Percentiles rank a stretch among this genome's conserved stretches.
These are phyloP conservation scores for Oscheius sp. DNA, from an alignment of 2,888 invertebrate genomes.

Conservation along the genomic window DNA sequence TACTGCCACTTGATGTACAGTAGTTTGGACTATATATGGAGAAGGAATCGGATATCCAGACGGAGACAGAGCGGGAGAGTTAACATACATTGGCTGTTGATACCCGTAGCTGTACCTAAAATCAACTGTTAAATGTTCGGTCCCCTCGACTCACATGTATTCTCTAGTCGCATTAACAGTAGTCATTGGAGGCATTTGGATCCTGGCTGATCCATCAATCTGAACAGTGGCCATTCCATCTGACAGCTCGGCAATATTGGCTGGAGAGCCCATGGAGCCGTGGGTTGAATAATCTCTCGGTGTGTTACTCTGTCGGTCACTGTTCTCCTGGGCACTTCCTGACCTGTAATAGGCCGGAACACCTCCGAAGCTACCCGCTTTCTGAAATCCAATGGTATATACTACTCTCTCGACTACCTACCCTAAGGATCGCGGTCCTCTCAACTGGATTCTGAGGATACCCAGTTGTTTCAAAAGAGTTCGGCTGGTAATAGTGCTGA, in stretches of 20 bases:
- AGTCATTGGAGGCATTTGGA: constrained; percentile 13
- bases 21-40: constrained; percentile 23
- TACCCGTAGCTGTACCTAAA: constrained; percentile 23
- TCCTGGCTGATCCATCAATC: background rate
- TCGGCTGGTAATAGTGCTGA: background rate
- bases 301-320: background rate
- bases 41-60: background rate
- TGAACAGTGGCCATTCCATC: constrained; percentile 22
- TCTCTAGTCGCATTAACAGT: background rate
- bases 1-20: constrained; percentile 24
- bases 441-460: constrained; percentile 4
- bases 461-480: constrained; percentile 14
- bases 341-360: constrained; percentile 36
- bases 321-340: constrained; percentile 9
- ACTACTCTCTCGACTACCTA: constrained; percentile 1
- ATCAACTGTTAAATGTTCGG: background rate
- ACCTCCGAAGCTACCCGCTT: constrained; percentile 55
- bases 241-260: constrained; percentile 12
- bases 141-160: constrained; percentile 2
- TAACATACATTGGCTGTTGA: constrained; percentile 25
- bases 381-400: constrained; percentile 34
- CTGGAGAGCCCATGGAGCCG: constrained; percentile 19
- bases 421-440: constrained; percentile 31
- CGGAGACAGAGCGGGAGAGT: constrained; percentile 9
- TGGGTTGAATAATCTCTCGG: constrained; percentile 13